These are phyloP conservation scores for Phylloscopus trochilus DNA, from an alignment of 2,113 vertebrate species.

Conservation along the genomic window DNA sequence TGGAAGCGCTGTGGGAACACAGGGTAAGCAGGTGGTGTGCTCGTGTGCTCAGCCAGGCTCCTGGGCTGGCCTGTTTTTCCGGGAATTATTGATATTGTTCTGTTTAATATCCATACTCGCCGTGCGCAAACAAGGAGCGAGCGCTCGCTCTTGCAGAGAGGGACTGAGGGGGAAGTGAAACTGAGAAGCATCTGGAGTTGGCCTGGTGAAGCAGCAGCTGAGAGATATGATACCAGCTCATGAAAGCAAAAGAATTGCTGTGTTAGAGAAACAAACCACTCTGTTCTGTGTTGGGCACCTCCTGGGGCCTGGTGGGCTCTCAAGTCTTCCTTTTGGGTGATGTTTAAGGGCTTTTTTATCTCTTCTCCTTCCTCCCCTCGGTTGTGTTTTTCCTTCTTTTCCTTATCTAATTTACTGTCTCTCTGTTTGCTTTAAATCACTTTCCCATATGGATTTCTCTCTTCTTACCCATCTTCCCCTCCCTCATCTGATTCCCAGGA, in stretches of 20 bases:
- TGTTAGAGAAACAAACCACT: slow-evolving; percentile 23
- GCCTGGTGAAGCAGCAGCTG: slow-evolving; percentile 26
- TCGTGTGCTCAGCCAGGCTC: neutral
- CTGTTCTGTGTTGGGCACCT: slow-evolving; percentile 23
- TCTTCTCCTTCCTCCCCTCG: neutral
- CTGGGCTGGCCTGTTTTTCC: slow-evolving; percentile 4
- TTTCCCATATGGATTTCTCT: slow-evolving; percentile 20
- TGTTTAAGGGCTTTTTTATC: neutral
- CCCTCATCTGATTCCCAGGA: slow-evolving; percentile 15
- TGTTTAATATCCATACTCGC: slow-evolving; percentile 54
- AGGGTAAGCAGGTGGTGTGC: neutral
- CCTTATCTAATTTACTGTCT: slow-evolving; percentile 30
- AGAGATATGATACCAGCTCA: slow-evolving; percentile 42
- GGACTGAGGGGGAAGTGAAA: slow-evolving; percentile 35
- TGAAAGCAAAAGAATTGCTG: slow-evolving; percentile 20
- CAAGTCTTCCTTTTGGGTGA: neutral
- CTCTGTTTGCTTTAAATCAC: slow-evolving; percentile 28
- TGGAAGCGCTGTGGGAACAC: neutral
- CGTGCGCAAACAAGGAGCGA: neutral
- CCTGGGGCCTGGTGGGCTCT: slow-evolving; percentile 2
- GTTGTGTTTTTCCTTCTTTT: slow-evolving; percentile 1
- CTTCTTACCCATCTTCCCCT: slow-evolving; percentile 2
- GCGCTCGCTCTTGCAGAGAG: neutral
- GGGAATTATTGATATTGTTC: slow-evolving; percentile 49
- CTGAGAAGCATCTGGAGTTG: slow-evolving; percentile 27